phyloP scores from a whole-genome alignment of 2,888 invertebrate genomes.

The Doris montereyensis region DNA sequence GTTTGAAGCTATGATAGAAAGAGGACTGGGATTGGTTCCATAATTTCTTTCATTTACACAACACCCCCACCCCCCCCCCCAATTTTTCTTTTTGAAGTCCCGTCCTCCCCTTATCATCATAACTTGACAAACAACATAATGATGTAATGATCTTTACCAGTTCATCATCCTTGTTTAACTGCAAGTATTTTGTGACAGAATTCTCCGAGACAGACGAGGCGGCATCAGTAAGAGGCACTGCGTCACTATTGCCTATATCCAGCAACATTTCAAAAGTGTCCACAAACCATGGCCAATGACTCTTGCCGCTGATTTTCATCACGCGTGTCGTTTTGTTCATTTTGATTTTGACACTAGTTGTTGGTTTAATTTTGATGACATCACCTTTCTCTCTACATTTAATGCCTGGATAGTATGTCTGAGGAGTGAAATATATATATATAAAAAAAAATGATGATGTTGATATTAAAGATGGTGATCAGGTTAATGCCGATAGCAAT shows the following conservation, averaged over 20 bases:
- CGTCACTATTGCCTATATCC: slow-evolving; percentile 63
- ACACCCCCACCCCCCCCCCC: too few species aligned
- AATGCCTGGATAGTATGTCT: slow-evolving; percentile 57
- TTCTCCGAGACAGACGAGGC: slow-evolving; percentile 51
- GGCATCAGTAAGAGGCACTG: slow-evolving; percentile 53
- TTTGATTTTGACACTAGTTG: slow-evolving; percentile 58
- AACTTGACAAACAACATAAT: background rate
- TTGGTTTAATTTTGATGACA: slow-evolving; percentile 60
- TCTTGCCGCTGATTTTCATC: slow-evolving; percentile 61
- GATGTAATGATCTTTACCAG: slow-evolving; percentile 50
- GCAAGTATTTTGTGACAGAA: slow-evolving; percentile 63
- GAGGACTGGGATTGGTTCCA: too few species aligned
- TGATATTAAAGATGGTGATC: too few species aligned
- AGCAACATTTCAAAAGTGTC: slow-evolving; percentile 64
- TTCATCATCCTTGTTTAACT: slow-evolving; percentile 66
- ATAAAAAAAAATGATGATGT: background rate
- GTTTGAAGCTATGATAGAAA: too few species aligned
- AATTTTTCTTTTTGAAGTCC: too few species aligned
- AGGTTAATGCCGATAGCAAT: too few species aligned
- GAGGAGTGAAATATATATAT: background rate
- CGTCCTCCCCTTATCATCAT: too few species aligned
- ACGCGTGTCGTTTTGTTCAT: slow-evolving; percentile 61
- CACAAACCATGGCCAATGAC: slow-evolving; percentile 66
- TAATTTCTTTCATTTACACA: too few species aligned
- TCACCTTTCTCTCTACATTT: slow-evolving; percentile 61